Base-by-base conservation (phyloP, 2,888 invertebrate species). In the Hartigia nigra region DNA sequence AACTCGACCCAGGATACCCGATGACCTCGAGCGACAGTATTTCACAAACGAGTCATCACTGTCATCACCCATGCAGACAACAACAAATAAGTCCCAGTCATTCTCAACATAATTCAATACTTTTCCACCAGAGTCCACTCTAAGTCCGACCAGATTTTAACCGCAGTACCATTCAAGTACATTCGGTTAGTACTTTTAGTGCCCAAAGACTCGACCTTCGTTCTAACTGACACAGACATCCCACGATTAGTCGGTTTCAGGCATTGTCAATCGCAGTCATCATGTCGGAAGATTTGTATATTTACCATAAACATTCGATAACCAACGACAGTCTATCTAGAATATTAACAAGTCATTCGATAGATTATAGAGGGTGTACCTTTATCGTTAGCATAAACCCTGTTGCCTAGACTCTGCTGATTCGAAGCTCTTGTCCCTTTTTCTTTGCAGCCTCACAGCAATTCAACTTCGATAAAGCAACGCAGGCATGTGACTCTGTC, bases 401-500 rank as follows among this genome's bases (percentile, higher is more conserved):
- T 23, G 55, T 55, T 9, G 23, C 55, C 55, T 55, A 55, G 9
- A 55, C 23, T 23, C 55, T 1, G 55, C 55, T 55, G 55, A 55
- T 9, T 55, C 55, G 9, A 55, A 23, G 23, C 55, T 55, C 55
- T 0, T 23, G 23, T 55, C 9, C 9, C 23, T 55, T 55, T 55
- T 55, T 2, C 55, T 9, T 23, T 23, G 55, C 9, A 2, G 14
- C 23, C 23, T 55, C 23, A 9, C 23, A 23, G 55, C 55, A 9
- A 55, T 23, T 55, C 55, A 0, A 55, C 55, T 23, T 55, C 23
- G 55, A 23, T 23, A 55, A 55, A 55, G 23, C 55, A 55, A 9
- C 55, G 55, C 55, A 69, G 75, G 55, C 74, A 31, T n/a, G 76
- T 76, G 70, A 37, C 78, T 70, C 76, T 72, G 75, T 70, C 23